phyloP scores from a whole-genome alignment of 2,888 invertebrate species.

The Gisinianus flammeolus region DNA sequence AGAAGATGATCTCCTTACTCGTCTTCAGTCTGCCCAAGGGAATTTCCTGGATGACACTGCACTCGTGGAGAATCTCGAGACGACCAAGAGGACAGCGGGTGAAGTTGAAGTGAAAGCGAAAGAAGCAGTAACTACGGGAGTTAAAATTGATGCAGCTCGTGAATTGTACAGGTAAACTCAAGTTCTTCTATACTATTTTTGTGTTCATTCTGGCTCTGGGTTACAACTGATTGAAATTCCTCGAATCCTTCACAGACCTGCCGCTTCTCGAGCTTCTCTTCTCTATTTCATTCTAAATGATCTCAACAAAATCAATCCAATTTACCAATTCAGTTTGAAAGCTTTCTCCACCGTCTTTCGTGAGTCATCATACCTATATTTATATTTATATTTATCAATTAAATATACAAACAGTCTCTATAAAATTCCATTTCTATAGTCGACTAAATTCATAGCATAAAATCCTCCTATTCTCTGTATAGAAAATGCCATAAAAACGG shows the following conservation, averaged over 20 bases:
- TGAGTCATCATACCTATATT: no score
- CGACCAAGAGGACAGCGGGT: constrained; percentile 92
- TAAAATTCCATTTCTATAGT: neutral
- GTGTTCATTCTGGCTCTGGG: neutral
- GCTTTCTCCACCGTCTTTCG: constrained; percentile 63
- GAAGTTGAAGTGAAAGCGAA: constrained; percentile 92
- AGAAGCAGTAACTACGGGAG: constrained; percentile 90
- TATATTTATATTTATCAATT: no score
- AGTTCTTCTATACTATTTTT: neutral
- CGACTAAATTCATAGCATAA: neutral
- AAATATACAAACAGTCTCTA: no score
- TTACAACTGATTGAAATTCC: neutral
- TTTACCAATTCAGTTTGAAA: constrained; percentile 96
- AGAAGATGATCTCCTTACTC: constrained; percentile 89
- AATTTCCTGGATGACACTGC: constrained; percentile 94
- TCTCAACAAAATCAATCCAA: constrained; percentile 92
- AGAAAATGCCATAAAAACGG: constrained; percentile 84
- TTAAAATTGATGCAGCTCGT: constrained; percentile 89
- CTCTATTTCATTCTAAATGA: constrained; percentile 95
- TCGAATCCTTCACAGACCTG: constrained; percentile 83
- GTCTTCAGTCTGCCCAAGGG: constrained; percentile 89
- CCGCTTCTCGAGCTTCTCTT: constrained; percentile 89
- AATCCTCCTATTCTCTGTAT: neutral
- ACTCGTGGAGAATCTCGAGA: constrained; percentile 93
- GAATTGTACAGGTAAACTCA: constrained; percentile 11